Evolutionary conservation across 2,797 vertebrate genomes (phyloP).

Genomic region (Lophura swinhoii): DNA sequence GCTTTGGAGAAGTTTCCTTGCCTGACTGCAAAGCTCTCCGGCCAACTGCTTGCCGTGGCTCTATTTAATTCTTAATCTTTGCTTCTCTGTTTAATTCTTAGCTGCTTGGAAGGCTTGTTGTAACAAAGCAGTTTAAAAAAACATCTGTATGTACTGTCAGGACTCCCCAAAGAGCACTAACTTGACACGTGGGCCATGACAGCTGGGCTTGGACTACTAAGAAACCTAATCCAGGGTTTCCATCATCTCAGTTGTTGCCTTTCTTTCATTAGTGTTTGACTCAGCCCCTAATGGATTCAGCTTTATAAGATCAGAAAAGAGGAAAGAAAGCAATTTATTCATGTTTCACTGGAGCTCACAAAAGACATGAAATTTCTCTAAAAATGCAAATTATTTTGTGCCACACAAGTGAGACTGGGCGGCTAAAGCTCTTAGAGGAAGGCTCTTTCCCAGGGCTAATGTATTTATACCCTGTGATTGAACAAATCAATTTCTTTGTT

Average conservation of each 20-base stretch:
- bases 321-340: conserved; percentile 81
- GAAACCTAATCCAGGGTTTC: conserved; percentile 73
- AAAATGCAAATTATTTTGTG: conserved; percentile 83
- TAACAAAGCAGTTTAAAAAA: conserved; percentile 69
- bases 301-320: conserved; percentile 77
- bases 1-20: neutral
- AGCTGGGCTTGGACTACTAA: conserved; percentile 66
- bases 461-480: conserved; percentile 77
- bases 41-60: conserved; percentile 10
- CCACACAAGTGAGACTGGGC: conserved; percentile 68
- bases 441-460: conserved; percentile 79
- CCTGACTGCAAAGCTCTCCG: conserved; percentile 2
- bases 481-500: conserved; percentile 81
- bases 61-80: conserved; percentile 69
- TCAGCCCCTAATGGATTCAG: conserved; percentile 78
- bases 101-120: conserved; percentile 69
- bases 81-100: conserved; percentile 70
- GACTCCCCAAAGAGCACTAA: conserved; percentile 67
- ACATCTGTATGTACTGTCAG: conserved; percentile 32
- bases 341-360: conserved; percentile 74
- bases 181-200: conserved; percentile 65
- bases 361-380: conserved; percentile 82
- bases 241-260: conserved; percentile 69
- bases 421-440: conserved; percentile 78
- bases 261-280: conserved; percentile 78